Percentiles rank a stretch among this genome's conserved stretches.
phyloP scores from a whole-genome alignment of 2,888 invertebrate genomes.

The Lasiommata megera region DNA sequence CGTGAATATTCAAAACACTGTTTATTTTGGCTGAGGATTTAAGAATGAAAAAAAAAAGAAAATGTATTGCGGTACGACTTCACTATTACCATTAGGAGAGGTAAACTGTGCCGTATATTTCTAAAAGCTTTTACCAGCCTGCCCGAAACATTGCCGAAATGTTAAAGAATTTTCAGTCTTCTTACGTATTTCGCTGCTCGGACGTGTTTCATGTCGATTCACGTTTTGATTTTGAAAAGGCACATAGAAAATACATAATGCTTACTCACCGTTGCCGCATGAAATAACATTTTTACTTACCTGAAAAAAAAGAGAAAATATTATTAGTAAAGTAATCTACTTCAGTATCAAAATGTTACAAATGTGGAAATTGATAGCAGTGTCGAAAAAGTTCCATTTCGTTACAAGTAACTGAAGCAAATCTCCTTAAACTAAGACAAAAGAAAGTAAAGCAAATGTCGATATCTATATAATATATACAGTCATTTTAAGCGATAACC shows the following conservation, averaged over 20 bases:
- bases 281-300: slow-evolving; percentile 29
- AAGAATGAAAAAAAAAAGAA: slow-evolving; percentile 21
- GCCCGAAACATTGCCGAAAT: slow-evolving; percentile 27
- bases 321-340: background rate
- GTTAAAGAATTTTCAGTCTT: slow-evolving; percentile 23
- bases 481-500: too few relatives aligned
- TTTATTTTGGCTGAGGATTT: slow-evolving; percentile 27
- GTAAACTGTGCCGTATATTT: slow-evolving; percentile 36
- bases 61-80: slow-evolving; percentile 27
- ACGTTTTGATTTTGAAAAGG: slow-evolving; percentile 10
- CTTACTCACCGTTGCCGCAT: slow-evolving; percentile 24
- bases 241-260: slow-evolving; percentile 7
- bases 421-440: too few relatives aligned
- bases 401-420: too few relatives aligned
- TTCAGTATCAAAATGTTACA: too few relatives aligned
- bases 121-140: slow-evolving; percentile 38
- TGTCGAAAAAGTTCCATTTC: too few relatives aligned
- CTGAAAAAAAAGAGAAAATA: slow-evolving; percentile 30
- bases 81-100: slow-evolving; percentile 37
- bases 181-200: slow-evolving; percentile 14
- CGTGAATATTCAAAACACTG: slow-evolving; percentile 24
- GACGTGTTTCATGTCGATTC: slow-evolving; percentile 15
- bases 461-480: too few relatives aligned
- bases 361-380: too few relatives aligned
- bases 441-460: too few relatives aligned